Conservation (phyloP, 2,888 invertebrate species). For the Coenonympha glycerion region DNA sequence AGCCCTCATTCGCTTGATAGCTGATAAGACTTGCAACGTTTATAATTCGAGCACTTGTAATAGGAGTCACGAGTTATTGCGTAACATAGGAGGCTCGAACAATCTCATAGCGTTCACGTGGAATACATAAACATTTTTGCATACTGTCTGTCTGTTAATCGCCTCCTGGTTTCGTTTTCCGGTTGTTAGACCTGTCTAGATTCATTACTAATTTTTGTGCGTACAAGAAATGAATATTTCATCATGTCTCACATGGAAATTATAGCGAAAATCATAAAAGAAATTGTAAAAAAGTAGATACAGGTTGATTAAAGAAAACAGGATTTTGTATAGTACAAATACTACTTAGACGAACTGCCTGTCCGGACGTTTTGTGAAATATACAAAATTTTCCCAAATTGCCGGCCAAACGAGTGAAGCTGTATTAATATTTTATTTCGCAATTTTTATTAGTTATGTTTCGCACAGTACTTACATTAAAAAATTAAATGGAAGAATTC, state of each 20-base stretch:
- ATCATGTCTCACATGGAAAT: not conserved
- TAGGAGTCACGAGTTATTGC: conserved; percentile 73
- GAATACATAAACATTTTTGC: conserved; percentile 44
- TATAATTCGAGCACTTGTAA: conserved; percentile 49
- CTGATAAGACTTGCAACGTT: conserved; percentile 48
- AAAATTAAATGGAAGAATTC: no score
- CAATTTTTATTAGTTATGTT: no score
- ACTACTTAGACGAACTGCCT: no score
- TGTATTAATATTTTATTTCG: no score
- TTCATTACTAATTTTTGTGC: conserved; percentile 18
- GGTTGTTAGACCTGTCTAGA: conserved; percentile 29
- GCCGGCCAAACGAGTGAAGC: no score
- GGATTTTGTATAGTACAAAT: not conserved
- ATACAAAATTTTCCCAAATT: no score
- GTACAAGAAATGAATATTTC: conserved; percentile 3
- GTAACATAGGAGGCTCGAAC: conserved; percentile 53
- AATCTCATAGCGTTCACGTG: conserved; percentile 53
- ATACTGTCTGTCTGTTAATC: conserved; percentile 27
- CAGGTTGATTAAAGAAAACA: not conserved
- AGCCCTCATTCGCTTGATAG: conserved; percentile 38
- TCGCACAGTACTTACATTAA: no score
- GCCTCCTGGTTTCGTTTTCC: conserved; percentile 31
- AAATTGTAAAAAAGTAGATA: not conserved
- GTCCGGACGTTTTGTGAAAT: no score
- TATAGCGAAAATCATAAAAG: not conserved